Base-by-base conservation (phyloP, 2,888 invertebrate species). In the Byasa hedistus region DNA sequence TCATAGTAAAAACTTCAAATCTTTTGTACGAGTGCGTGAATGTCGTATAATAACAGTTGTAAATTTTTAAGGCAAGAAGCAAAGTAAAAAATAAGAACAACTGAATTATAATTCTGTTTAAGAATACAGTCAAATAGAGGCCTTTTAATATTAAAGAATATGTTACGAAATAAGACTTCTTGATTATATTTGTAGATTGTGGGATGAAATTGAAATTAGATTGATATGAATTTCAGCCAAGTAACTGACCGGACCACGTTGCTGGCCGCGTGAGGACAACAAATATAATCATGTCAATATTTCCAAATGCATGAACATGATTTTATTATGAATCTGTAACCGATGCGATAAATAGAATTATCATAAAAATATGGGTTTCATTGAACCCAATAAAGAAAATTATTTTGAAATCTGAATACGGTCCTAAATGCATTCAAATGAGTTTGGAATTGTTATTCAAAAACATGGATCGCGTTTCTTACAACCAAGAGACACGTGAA, bases 281-380 rank as follows among this genome's bases (percentile, higher is more conserved):
- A 78, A 80, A 82, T 76, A 77, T 81, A 80, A 78, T 76, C 76
- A 71, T 71, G 72, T 70, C 77, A 77, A 79, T 77, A 79, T 78
- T 75, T 77, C 78, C 77, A 81, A 80, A 82, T 84, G 75, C 77
- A 82, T 78, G 79, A 77, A 74, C 74, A 81, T 83, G 74, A 83
- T 85, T 84, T 84, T 80, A 84, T 85, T 85, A 87, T 87, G 87
- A 86, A 87, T 87, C 83, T 79, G 79, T 81, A 83, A 79, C 76
- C 78, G 74, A 65, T 71, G 73, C 71, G 78, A 79, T 81, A 79
- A 78, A 64, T 70, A 65, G 59, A 5, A 84, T 85, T 83, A 79
- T 63, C 82, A 85, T 86, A 85, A 78, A 76, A 73, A 78, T 78
- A 80, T 79, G 76, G 76, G 72, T 79, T 76, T 71, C 71, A 71